Conservation (phyloP, 2,888 invertebrate genomes). For the Temnothorax unifasciatus region DNA sequence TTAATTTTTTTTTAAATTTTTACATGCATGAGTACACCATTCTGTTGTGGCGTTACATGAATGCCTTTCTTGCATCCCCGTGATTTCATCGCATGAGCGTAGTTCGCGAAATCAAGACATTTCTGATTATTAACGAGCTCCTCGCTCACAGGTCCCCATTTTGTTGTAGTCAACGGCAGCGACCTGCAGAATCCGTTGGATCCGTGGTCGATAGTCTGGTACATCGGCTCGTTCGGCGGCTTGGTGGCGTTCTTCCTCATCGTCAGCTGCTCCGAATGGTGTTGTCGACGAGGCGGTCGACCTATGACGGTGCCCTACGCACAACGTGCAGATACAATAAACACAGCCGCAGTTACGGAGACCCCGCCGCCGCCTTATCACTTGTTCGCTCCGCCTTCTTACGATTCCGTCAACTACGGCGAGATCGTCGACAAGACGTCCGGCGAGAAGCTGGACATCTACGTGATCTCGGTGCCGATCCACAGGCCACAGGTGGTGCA, state of each 20-base stretch:
- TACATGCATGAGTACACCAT: neutral
- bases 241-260: conserved; percentile 88
- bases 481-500: conserved; percentile 80
- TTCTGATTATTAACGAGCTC: conserved; percentile 36
- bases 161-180: conserved; percentile 68
- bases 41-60: neutral
- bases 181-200: conserved; percentile 84
- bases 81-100: conserved; percentile 13
- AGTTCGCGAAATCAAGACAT: conserved; percentile 5
- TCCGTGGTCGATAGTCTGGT: conserved; percentile 88
- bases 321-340: conserved; percentile 75
- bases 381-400: conserved; percentile 88
- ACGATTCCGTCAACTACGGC: conserved; percentile 86
- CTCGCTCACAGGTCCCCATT: conserved; percentile 59
- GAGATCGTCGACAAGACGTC: conserved; percentile 85
- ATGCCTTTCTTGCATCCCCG: neutral
- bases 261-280: conserved; percentile 88
- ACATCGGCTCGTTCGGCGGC: conserved; percentile 88
- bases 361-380: conserved; percentile 88
- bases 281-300: conserved; percentile 86
- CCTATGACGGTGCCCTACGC: conserved; percentile 79
- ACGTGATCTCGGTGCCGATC: conserved; percentile 86
- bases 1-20: neutral
- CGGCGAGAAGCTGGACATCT: conserved; percentile 86
- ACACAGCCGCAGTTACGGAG: conserved; percentile 77